Percentiles rank a stretch among this genome's conserved stretches.
These are phyloP conservation scores for Vimba vimba DNA, from an alignment of 2,113 vertebrate genomes.

Conservation along the genomic window DNA sequence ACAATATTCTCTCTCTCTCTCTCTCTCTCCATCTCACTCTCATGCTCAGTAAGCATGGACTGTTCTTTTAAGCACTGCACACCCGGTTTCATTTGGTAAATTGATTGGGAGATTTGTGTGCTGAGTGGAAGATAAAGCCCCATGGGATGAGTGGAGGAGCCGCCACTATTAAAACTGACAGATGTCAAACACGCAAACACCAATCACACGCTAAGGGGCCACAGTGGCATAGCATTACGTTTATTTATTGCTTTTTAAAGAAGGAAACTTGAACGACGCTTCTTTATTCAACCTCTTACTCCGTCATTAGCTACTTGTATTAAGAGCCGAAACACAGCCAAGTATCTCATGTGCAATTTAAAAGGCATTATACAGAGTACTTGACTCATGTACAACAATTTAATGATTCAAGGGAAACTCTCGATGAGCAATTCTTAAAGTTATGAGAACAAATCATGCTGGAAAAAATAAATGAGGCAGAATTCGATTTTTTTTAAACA, in stretches of 20 bases:
- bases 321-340: constrained; percentile 19
- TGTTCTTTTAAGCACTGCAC: constrained; percentile 47
- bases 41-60: constrained; percentile 22
- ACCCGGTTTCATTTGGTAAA: constrained; percentile 53
- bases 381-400: constrained; percentile 39
- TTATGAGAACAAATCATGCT: constrained; percentile 11
- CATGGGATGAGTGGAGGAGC: constrained; percentile 38
- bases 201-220: constrained; percentile 18
- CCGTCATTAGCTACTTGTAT: constrained; percentile 31
- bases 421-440: constrained; percentile 27
- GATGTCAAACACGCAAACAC: constrained; percentile 52
- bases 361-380: constrained; percentile 42
- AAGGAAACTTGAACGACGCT: neutral
- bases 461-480: neutral
- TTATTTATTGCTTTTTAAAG: constrained; percentile 20
- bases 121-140: constrained; percentile 47
- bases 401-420: constrained; percentile 41
- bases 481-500: neutral
- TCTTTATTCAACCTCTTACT: neutral
- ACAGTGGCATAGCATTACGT: neutral
- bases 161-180: constrained; percentile 48
- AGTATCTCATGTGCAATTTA: constrained; percentile 11
- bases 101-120: constrained; percentile 53
- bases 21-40: constrained; percentile 28
- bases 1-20: constrained; percentile 40